Percentiles rank a stretch among this genome's conserved stretches.
Evolutionary conservation across 2,888 invertebrate species (phyloP).

Genomic region (Quadriops clusia): DNA sequence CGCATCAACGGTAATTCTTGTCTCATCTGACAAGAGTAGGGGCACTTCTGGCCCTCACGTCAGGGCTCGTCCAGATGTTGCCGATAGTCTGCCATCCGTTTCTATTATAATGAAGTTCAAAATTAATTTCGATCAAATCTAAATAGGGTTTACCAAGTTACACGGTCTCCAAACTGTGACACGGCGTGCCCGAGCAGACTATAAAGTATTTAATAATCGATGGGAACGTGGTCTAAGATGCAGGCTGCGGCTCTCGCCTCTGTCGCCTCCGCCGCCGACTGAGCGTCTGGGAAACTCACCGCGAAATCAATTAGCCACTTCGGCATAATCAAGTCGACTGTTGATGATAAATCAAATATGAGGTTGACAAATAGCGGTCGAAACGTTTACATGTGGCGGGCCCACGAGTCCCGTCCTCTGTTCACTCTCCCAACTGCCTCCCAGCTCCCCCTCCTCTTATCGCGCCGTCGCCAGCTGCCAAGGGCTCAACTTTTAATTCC

Average conservation of each 20-base stretch:
- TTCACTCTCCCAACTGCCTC: slow-evolving; percentile 5
- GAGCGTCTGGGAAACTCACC: too few relatives aligned
- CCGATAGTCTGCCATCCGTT: slow-evolving; percentile 16
- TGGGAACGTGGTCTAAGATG: too few relatives aligned
- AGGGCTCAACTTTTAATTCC: slow-evolving; percentile 27
- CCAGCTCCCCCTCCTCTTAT: slow-evolving; percentile 18
- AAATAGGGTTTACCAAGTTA: slow-evolving; percentile 12
- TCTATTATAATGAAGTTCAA: slow-evolving; percentile 21
- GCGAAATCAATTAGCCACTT: too few relatives aligned
- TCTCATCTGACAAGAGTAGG: slow-evolving; percentile 17
- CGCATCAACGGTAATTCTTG: slow-evolving; percentile 21
- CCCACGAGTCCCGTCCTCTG: slow-evolving; percentile 1
- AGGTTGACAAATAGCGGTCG: slow-evolving; percentile 23
- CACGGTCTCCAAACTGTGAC: slow-evolving; percentile 6
- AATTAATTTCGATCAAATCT: slow-evolving; percentile 21
- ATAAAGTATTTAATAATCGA: slow-evolving; percentile 1
- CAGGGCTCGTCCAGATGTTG: slow-evolving; percentile 18
- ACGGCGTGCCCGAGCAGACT: slow-evolving; percentile 1
- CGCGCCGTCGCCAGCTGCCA: slow-evolving; percentile 24
- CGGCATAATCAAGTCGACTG: slow-evolving; percentile 19
- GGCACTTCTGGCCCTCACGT: slow-evolving; percentile 20
- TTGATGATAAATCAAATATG: slow-evolving; percentile 29
- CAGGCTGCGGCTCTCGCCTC: slow-evolving; percentile 2
- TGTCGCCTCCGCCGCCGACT: neutral
- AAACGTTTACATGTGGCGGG: slow-evolving; percentile 12